phyloP scores from a whole-genome alignment of 2,888 invertebrate genomes.

The Agonopterix heracliana region DNA sequence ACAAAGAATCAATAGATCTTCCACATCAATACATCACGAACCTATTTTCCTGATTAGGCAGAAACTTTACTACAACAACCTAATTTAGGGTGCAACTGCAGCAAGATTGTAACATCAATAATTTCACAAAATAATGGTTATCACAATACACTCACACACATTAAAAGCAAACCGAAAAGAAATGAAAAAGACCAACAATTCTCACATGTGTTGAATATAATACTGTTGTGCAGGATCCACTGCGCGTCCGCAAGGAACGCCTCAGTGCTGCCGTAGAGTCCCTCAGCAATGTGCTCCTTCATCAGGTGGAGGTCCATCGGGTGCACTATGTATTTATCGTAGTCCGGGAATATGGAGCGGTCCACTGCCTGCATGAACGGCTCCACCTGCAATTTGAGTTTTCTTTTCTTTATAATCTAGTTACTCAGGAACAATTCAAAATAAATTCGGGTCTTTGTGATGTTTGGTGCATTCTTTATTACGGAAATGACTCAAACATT shows the following conservation, averaged over 20 bases:
- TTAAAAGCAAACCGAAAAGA: conserved; percentile 4
- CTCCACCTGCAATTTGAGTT: conserved; percentile 76
- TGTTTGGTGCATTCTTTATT: too few species aligned
- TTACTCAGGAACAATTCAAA: too few species aligned
- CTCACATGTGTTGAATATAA: conserved; percentile 92
- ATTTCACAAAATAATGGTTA: too few species aligned
- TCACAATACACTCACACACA: neutral
- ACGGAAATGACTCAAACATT: too few species aligned
- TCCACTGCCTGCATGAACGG: conserved; percentile 88
- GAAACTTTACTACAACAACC: too few species aligned
- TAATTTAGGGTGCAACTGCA: too few species aligned
- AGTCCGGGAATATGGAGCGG: conserved; percentile 81
- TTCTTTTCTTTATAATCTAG: too few species aligned
- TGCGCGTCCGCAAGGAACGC: conserved; percentile 93
- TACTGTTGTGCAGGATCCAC: conserved; percentile 96
- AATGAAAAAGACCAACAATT: conserved; percentile 30
- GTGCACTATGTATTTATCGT: conserved; percentile 88
- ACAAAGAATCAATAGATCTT: too few species aligned
- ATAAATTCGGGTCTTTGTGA: too few species aligned
- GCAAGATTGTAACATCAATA: too few species aligned
- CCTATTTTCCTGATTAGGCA: too few species aligned
- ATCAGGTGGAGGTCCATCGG: conserved; percentile 90
- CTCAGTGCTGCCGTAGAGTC: conserved; percentile 89
- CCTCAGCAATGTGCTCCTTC: conserved; percentile 84
- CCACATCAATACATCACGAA: too few species aligned